phyloP scores from a whole-genome alignment of 2,797 vertebrate genomes.

The Pterois miles region DNA sequence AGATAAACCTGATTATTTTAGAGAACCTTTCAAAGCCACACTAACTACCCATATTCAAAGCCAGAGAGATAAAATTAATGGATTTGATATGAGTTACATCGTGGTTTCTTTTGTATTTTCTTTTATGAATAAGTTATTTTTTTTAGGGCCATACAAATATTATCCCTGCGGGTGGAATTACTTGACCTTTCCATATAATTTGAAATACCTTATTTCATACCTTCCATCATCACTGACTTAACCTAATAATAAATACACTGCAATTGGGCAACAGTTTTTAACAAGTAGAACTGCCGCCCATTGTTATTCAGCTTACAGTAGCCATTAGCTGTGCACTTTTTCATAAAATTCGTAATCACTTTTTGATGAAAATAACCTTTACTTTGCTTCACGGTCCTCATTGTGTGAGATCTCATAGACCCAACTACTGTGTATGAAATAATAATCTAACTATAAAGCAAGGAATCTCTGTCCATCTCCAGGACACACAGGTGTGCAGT shows the following conservation, averaged over 20 bases:
- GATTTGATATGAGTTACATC: conserved; percentile 13
- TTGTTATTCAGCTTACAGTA: neutral
- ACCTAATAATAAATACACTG: neutral
- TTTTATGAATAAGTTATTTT: conserved; percentile 10
- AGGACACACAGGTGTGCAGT: too few relatives aligned
- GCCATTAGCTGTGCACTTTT: neutral
- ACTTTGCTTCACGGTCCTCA: too few relatives aligned
- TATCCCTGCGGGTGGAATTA: accelerated
- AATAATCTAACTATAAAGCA: neutral
- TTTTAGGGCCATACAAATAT: neutral
- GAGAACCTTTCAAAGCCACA: conserved; percentile 46
- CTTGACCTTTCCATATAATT: neutral
- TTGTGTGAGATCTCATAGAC: neutral
- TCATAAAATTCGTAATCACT: neutral
- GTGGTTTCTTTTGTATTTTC: conserved; percentile 10
- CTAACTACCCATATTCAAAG: conserved; percentile 23
- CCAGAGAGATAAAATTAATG: conserved; percentile 48
- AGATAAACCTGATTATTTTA: conserved; percentile 62
- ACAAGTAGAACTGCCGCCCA: neutral
- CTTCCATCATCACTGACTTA: neutral
- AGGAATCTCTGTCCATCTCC: neutral
- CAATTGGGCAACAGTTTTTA: neutral
- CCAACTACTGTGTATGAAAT: neutral
- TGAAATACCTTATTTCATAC: neutral
- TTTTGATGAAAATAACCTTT: neutral